A percentile compares a stretch with the other conserved stretches of the same genome.
Conservation (phyloP, 1,140 invertebrate species). For the Proctacanthus coquilletti region DNA sequence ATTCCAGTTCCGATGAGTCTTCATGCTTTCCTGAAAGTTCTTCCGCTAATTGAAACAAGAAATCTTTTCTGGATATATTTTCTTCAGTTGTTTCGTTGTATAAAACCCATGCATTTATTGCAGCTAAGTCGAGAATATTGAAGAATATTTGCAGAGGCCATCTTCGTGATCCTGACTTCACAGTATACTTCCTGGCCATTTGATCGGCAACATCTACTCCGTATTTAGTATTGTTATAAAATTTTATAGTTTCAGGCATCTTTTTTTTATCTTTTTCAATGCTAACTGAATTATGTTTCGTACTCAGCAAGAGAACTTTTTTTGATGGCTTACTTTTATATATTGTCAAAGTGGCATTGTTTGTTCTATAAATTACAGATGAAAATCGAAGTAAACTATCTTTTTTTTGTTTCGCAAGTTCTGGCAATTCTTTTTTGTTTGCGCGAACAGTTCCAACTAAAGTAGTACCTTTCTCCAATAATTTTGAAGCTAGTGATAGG, state of each 20-base stretch:
- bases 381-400: constrained; percentile 8
- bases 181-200: constrained; percentile 11
- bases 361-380: constrained; percentile 8
- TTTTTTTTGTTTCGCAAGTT: constrained; percentile 8
- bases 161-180: constrained; percentile 12
- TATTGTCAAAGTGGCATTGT: constrained; percentile 9
- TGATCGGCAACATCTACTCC: constrained; percentile 10
- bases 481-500: constrained; percentile 10
- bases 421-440: constrained; percentile 8
- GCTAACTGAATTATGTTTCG: constrained; percentile 8
- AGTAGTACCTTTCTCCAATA: constrained; percentile 7
- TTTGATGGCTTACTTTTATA: constrained; percentile 13
- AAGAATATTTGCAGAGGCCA: constrained; percentile 15
- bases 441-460: constrained; percentile 11
- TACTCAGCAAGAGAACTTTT: constrained; percentile 11
- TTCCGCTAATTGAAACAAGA: constrained; percentile 7
- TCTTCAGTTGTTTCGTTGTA: constrained; percentile 7
- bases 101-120: constrained; percentile 10
- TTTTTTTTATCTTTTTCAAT: constrained; percentile 7
- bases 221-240: constrained; percentile 13
- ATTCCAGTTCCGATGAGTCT: neutral
- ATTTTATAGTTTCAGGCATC: constrained; percentile 10
- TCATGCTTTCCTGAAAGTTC: neutral
- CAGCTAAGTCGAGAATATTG: constrained; percentile 14
- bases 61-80: constrained; percentile 9